These are phyloP conservation scores for Raja brachyura DNA, from an alignment of 2,113 vertebrate genomes.

Conservation along the genomic window DNA sequence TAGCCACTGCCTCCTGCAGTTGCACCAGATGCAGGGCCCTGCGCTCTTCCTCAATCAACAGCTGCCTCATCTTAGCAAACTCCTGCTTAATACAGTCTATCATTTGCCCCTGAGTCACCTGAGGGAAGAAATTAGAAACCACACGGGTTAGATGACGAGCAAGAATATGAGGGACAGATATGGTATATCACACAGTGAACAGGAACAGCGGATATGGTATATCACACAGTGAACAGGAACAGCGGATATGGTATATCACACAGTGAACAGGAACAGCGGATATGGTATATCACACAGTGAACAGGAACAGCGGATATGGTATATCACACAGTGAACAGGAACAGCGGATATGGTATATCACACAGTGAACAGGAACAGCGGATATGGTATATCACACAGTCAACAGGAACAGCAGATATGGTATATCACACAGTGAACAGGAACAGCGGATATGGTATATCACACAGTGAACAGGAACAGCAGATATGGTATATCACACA, in stretches of 20 bases:
- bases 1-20: slow-evolving; percentile 68
- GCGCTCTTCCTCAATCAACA: slow-evolving; percentile 66
- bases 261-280: neutral
- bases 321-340: too few species aligned
- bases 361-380: too few species aligned
- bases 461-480: too few species aligned
- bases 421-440: too few species aligned
- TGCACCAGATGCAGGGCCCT: slow-evolving; percentile 65
- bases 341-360: too few species aligned
- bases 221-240: neutral
- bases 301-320: neutral
- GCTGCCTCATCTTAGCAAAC: slow-evolving; percentile 65
- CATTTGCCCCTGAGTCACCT: slow-evolving; percentile 56
- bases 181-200: neutral
- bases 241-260: neutral
- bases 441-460: too few species aligned
- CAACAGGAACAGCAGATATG: too few species aligned
- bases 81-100: slow-evolving; percentile 67
- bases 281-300: too few species aligned
- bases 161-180: neutral
- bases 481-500: too few species aligned
- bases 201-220: neutral
- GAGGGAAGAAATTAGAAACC: neutral
- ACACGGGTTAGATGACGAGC: neutral
- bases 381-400: too few species aligned